phyloP scores from a whole-genome alignment of 1,140 invertebrate species.

The Phymastichus coffea region DNA sequence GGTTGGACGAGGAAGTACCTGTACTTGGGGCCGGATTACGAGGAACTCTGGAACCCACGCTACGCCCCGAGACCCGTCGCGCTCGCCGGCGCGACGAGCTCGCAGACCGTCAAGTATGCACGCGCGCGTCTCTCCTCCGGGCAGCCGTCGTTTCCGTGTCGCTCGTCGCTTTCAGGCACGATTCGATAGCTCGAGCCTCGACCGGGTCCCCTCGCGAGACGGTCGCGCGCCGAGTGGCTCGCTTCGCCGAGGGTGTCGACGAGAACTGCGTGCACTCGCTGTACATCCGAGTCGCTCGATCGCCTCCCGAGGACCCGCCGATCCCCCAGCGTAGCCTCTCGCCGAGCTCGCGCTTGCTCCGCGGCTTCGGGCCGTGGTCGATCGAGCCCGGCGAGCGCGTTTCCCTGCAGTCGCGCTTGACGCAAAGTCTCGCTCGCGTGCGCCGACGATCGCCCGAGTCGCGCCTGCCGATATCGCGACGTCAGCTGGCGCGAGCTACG shows the following conservation, averaged over 20 bases:
- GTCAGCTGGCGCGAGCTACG: constrained; percentile 50
- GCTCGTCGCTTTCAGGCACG: not conserved
- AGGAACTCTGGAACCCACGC: constrained; percentile 36
- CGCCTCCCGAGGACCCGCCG: constrained; percentile 32
- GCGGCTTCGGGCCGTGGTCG: constrained; percentile 56
- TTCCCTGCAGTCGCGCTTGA: constrained; percentile 45
- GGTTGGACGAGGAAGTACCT: constrained; percentile 41
- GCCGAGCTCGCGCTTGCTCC: constrained; percentile 52
- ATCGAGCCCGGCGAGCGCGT: constrained; percentile 51
- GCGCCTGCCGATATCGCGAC: constrained; percentile 48
- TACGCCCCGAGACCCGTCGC: constrained; percentile 39
- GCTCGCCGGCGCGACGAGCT: constrained; percentile 34
- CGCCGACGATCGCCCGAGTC: constrained; percentile 44
- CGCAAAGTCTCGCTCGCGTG: constrained; percentile 49
- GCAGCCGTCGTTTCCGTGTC: too few relatives aligned
- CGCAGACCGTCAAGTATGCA: constrained; percentile 31
- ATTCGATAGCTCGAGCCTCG: constrained; percentile 24
- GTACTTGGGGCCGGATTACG: constrained; percentile 39
- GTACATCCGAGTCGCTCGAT: too few relatives aligned
- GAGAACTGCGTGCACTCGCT: constrained; percentile 20
- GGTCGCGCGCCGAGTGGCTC: too few relatives aligned
- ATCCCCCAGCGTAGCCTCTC: constrained; percentile 48
- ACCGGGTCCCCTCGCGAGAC: too few relatives aligned
- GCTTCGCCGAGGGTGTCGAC: constrained; percentile 1
- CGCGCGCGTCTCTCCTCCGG: not conserved